Percentiles rank a stretch among this genome's conserved stretches.
These are phyloP conservation scores for Oplegnathus fasciatus DNA, from an alignment of 2,113 vertebrate species.

Conservation along the genomic window DNA sequence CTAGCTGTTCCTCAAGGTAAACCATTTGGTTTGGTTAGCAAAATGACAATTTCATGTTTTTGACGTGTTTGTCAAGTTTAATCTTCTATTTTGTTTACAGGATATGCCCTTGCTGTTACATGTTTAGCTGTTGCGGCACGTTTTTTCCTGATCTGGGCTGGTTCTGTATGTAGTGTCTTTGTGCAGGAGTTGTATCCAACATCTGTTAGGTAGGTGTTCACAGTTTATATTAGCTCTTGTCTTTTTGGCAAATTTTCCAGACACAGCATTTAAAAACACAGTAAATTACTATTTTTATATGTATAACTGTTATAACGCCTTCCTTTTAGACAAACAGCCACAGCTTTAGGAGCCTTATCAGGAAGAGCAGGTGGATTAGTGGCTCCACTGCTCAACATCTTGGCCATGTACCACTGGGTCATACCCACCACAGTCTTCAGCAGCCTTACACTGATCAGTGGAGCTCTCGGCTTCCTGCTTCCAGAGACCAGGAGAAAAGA, in stretches of 20 bases:
- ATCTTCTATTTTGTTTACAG: slow-evolving; percentile 28
- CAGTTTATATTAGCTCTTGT: background rate
- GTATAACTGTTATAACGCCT: too few relatives aligned
- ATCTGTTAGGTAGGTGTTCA: slow-evolving; percentile 61
- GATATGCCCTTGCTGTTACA: slow-evolving; percentile 24
- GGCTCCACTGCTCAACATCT: slow-evolving; percentile 78
- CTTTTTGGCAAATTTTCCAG: background rate
- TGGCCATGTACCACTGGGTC: slow-evolving; percentile 63
- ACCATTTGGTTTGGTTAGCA: background rate
- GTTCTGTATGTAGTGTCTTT: slow-evolving; percentile 43
- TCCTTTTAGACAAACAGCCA: slow-evolving; percentile 81
- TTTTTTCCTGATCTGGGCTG: slow-evolving; percentile 53
- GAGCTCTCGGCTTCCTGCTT: slow-evolving; percentile 78
- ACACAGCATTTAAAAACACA: too few relatives aligned
- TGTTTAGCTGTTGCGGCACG: slow-evolving; percentile 50
- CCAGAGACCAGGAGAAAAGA: slow-evolving; percentile 81
- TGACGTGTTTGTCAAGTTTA: rapidly evolving
- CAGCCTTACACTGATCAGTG: slow-evolving; percentile 52
- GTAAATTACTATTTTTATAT: too few relatives aligned
- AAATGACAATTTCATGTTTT: background rate
- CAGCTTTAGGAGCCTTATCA: slow-evolving; percentile 77
- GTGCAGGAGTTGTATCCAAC: slow-evolving; percentile 77
- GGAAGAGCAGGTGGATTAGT: slow-evolving; percentile 71
- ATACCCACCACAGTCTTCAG: slow-evolving; percentile 80
- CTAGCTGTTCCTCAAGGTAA: slow-evolving; percentile 69